Percentiles rank a stretch among this genome's conserved stretches.
phyloP scores from a whole-genome alignment of 2,113 vertebrate genomes.

The Antechinus stuartii region DNA sequence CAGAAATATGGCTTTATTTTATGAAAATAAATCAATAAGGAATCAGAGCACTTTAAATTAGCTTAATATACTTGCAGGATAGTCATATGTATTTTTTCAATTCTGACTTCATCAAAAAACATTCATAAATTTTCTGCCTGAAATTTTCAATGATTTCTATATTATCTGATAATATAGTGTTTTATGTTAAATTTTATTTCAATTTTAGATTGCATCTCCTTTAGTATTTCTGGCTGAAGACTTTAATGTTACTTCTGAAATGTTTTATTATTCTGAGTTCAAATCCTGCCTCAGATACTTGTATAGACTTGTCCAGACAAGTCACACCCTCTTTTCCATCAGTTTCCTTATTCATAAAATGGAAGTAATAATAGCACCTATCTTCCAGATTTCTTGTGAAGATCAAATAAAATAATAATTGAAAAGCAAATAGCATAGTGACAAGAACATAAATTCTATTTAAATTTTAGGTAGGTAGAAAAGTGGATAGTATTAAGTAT shows the following conservation, averaged over 20 bases:
- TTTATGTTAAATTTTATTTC: background rate
- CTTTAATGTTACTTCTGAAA: conserved; percentile 52
- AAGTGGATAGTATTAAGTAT: too few species aligned
- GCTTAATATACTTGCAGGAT: conserved; percentile 55
- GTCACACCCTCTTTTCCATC: too few species aligned
- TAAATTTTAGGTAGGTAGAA: too few species aligned
- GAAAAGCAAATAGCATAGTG: too few species aligned
- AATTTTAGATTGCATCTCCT: conserved; percentile 33
- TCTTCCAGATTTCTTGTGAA: too few species aligned
- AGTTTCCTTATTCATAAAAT: too few species aligned
- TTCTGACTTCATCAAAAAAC: conserved; percentile 64
- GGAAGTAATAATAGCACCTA: too few species aligned
- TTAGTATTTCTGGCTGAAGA: conserved; percentile 44
- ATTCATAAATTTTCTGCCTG: conserved; percentile 63
- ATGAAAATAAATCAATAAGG: conserved; percentile 59
- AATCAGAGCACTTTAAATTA: conserved; percentile 58
- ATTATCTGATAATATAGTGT: conserved; percentile 66
- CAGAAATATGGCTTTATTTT: conserved; percentile 68
- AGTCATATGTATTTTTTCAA: conserved; percentile 68
- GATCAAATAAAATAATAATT: too few species aligned
- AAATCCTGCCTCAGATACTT: too few species aligned
- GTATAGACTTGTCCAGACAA: too few species aligned
- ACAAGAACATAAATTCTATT: too few species aligned
- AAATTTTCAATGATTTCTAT: conserved; percentile 73
- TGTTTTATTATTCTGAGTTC: background rate